phyloP scores from a whole-genome alignment of 2,113 vertebrate genomes.

The Entelurus aequoreus region DNA sequence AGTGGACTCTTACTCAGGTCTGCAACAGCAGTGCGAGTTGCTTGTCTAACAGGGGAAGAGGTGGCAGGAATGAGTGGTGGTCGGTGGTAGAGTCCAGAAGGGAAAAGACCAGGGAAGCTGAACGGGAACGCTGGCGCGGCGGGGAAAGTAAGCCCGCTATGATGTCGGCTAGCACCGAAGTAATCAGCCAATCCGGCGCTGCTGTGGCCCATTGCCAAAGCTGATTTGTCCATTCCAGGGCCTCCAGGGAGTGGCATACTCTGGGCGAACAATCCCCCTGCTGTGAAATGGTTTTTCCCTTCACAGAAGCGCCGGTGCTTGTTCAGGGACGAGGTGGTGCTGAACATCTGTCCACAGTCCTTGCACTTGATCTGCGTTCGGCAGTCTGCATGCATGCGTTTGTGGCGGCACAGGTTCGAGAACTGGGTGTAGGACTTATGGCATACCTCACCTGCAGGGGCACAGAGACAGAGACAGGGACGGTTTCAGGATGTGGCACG shows the following conservation, averaged over 20 bases:
- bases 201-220: conserved; percentile 89
- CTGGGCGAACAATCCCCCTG: conserved; percentile 96
- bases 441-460: conserved; percentile 91
- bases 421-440: conserved; percentile 99
- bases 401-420: conserved; percentile 99
- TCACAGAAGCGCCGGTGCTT: conserved; percentile 99
- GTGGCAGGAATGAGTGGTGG: conserved; percentile 90
- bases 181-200: conserved; percentile 94
- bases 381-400: conserved; percentile 99
- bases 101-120: conserved; percentile 96
- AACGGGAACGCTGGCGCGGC: conserved; percentile 94
- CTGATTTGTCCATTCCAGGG: conserved; percentile 91
- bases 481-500: conserved; percentile 28
- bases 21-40: conserved; percentile 66
- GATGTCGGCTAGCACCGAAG: conserved; percentile 95
- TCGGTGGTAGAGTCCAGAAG: conserved; percentile 96
- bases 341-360: conserved; percentile 99
- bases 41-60: conserved; percentile 80
- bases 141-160: conserved; percentile 93
- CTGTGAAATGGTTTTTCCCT: conserved; percentile 97
- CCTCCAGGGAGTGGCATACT: conserved; percentile 91
- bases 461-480: conserved; percentile 51
- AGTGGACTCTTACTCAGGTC: conserved; percentile 89
- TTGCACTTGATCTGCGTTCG: conserved; percentile 99
- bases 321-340: conserved; percentile 98